Conservation (phyloP, 2,888 invertebrate species). For the Amiota minor region DNA sequence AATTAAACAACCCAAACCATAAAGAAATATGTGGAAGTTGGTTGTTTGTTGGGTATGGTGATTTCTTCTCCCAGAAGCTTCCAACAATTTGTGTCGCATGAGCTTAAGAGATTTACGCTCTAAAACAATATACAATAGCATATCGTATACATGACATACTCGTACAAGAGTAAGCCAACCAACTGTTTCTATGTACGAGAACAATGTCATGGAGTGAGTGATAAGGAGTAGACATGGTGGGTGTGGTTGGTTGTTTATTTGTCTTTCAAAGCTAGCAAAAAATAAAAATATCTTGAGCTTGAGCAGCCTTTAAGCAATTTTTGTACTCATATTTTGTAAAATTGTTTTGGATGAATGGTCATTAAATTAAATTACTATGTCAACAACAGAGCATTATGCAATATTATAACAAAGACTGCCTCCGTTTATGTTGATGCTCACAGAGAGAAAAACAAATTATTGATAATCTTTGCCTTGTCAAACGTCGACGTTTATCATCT, state of each 20-base stretch:
- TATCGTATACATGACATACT: no score
- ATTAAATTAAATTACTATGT: conserved; percentile 22
- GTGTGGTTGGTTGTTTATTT: no score
- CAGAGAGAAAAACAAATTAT: background rate
- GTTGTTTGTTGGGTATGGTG: background rate
- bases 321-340: background rate
- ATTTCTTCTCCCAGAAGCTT: background rate
- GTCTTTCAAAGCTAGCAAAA: no score
- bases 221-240: no score
- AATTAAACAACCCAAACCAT: background rate
- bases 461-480: conserved; percentile 1
- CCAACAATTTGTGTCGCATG: conserved; percentile 12
- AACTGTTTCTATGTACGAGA: no score
- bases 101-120: conserved; percentile 12
- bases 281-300: no score
- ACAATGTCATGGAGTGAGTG: no score
- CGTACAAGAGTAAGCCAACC: no score
- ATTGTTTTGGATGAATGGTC: conserved; percentile 4
- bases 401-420: background rate
- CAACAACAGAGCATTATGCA: background rate
- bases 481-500: no score
- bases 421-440: background rate
- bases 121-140: no score
- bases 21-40: background rate
- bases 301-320: no score